Evolutionary conservation across 2,113 vertebrate species (phyloP).

Genomic region (Anoura caudifer): DNA sequence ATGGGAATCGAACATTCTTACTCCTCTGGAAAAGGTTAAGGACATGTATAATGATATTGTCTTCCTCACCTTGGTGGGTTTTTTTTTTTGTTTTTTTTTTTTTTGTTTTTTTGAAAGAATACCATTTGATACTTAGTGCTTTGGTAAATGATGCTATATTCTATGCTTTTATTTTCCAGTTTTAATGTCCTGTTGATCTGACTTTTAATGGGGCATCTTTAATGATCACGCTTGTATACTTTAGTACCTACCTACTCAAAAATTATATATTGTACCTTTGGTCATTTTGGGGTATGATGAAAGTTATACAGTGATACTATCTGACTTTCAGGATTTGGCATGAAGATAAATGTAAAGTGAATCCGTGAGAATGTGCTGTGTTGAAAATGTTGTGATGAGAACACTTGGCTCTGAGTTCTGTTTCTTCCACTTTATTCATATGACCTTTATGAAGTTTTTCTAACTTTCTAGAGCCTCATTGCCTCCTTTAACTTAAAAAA

Average conservation of each 20-base stretch:
- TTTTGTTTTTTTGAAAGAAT: background rate
- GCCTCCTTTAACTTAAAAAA: background rate
- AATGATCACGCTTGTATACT: background rate
- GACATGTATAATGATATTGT: background rate
- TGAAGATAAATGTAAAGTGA: background rate
- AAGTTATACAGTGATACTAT: background rate
- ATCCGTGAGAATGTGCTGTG: background rate
- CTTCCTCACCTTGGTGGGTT: background rate
- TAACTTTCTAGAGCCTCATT: background rate
- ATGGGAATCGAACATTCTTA: background rate
- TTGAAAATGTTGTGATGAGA: background rate
- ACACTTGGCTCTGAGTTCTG: background rate
- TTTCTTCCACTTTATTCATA: background rate
- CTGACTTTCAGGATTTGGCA: background rate
- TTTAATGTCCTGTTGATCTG: background rate
- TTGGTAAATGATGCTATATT: background rate
- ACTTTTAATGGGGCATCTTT: background rate
- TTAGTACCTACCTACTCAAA: background rate
- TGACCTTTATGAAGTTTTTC: background rate
- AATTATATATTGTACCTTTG: background rate
- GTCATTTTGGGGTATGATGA: background rate
- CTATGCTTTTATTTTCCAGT: background rate
- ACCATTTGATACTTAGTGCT: background rate
- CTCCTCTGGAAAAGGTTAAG: constrained; percentile 3
- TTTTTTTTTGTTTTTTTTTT: too few relatives aligned